These are phyloP conservation scores for Xiphydria camelus DNA, from an alignment of 2,888 invertebrate genomes.

Conservation along the genomic window DNA sequence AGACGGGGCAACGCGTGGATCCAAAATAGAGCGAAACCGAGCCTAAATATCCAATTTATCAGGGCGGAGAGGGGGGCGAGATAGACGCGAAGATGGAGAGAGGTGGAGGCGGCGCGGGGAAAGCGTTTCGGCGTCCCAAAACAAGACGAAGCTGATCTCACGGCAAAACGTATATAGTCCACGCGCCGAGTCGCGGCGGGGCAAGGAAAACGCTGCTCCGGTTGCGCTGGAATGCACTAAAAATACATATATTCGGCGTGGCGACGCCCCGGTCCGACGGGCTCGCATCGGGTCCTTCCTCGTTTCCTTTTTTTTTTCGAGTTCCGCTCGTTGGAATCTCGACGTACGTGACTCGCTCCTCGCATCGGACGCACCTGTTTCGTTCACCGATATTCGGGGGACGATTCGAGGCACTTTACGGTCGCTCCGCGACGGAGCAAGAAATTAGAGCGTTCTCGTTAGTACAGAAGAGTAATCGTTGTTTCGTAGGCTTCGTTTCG, in stretches of 20 bases:
- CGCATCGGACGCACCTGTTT: no score
- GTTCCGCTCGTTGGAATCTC: not conserved
- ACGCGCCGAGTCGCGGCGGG: conserved; percentile 14
- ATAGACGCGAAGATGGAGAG: not conserved
- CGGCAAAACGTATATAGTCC: conserved; percentile 31
- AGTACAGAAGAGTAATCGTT: no score
- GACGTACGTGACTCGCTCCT: no score
- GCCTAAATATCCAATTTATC: no score
- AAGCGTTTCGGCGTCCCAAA: conserved; percentile 32
- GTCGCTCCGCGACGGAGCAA: no score
- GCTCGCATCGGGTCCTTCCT: not conserved
- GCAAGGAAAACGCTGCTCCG: conserved; percentile 22
- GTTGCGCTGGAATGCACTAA: conserved; percentile 46
- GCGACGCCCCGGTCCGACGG: conserved; percentile 23
- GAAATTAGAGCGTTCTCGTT: no score
- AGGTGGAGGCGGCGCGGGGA: not conserved
- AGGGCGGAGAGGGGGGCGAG: conserved; percentile 3
- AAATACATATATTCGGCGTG: conserved; percentile 43
- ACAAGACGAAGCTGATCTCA: conserved; percentile 8
- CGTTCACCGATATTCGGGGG: no score
- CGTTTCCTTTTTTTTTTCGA: not conserved
- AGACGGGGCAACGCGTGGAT: no score
- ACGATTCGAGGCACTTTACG: no score
- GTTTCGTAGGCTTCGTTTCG: no score
- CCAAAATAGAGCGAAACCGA: no score